phyloP scores from a whole-genome alignment of 2,797 vertebrate genomes.

The Characodon lateralis region DNA sequence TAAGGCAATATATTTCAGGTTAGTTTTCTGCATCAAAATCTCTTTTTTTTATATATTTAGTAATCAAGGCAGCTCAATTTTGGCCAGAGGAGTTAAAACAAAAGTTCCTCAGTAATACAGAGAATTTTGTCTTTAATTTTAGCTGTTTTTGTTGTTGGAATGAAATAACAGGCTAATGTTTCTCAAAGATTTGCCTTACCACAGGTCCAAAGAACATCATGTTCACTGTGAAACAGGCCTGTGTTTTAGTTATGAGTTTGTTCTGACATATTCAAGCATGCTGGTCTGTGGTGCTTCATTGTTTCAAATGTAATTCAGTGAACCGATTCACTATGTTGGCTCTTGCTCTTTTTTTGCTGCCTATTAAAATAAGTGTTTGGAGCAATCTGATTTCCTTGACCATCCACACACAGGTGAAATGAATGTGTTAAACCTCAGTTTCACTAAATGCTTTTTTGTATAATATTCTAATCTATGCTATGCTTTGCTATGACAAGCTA shows the following conservation, averaged over 20 bases:
- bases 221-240: not conserved
- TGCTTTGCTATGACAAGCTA: not conserved
- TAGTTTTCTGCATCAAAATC: not conserved
- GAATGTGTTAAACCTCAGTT: slow-evolving; percentile 46
- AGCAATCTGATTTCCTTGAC: slow-evolving; percentile 50
- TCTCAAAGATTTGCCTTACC: not conserved
- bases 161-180: not conserved
- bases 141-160: not conserved
- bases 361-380: not conserved
- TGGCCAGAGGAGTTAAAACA: not conserved
- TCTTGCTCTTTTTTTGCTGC: not conserved
- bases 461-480: not conserved
- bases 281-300: not conserved
- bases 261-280: not conserved
- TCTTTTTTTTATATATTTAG: not conserved
- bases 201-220: not conserved
- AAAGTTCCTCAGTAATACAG: not conserved
- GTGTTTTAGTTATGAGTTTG: not conserved
- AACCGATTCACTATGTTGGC: not conserved
- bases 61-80: not conserved
- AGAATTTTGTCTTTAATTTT: not conserved
- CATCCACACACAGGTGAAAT: slow-evolving; percentile 85
- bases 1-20: not conserved
- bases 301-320: not conserved
- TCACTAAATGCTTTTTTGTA: slow-evolving; percentile 78